Evolutionary conservation across 1,140 invertebrate genomes (phyloP).

Genomic region (Drosophila ananassae): DNA sequence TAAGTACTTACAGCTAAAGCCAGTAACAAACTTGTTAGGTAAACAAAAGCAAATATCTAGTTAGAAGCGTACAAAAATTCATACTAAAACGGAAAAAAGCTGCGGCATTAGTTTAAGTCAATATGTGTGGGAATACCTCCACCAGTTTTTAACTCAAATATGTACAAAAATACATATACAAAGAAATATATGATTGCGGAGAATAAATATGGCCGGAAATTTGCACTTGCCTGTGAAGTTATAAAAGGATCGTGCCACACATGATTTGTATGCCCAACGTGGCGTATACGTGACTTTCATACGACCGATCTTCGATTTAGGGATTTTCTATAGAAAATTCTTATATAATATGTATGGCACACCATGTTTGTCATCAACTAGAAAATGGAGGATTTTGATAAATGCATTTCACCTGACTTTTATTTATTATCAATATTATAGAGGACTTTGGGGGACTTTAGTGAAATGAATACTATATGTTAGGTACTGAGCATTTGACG

Average conservation of each 20-base stretch:
- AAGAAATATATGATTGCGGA: constrained; percentile 28
- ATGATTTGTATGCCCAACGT: constrained; percentile 32
- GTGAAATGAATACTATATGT: constrained; percentile 28
- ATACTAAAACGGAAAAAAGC: constrained; percentile 13
- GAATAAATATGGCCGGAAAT: constrained; percentile 50
- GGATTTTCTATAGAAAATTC: neutral
- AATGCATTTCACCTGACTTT: constrained; percentile 60
- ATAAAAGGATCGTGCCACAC: constrained; percentile 34
- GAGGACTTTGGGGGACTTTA: constrained; percentile 38
- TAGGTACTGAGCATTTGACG: constrained; percentile 34
- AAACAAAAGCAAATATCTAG: constrained; percentile 17
- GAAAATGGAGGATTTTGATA: constrained; percentile 31
- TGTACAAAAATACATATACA: constrained; percentile 1
- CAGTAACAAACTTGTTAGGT: constrained; percentile 24
- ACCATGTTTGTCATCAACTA: constrained; percentile 17
- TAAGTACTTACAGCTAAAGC: constrained; percentile 38
- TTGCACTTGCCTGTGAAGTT: constrained; percentile 39
- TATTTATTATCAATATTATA: constrained; percentile 56
- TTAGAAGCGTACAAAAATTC: constrained; percentile 23
- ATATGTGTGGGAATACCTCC: constrained; percentile 2
- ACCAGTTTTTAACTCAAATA: neutral
- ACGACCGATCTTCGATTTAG: constrained; percentile 10
- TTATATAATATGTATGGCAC: constrained; percentile 21
- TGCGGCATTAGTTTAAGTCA: constrained; percentile 6
- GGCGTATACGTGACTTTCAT: constrained; percentile 62